These are phyloP conservation scores for Cyprinodon tularosa DNA, from an alignment of 2,113 vertebrate genomes.

Conservation along the genomic window DNA sequence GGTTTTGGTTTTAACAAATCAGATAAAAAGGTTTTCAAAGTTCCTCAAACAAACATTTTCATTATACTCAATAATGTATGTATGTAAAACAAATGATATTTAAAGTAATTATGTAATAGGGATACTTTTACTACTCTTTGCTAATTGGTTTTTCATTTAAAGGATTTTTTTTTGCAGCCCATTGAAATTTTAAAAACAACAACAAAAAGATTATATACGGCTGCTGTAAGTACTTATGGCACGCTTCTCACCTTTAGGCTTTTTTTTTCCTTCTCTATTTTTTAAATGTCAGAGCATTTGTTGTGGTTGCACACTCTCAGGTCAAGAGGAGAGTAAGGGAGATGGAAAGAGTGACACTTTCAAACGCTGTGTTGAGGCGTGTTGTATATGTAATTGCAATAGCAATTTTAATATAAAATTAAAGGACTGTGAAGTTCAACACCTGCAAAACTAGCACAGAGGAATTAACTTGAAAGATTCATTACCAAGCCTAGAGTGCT, in stretches of 20 bases:
- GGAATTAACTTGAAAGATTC: no score
- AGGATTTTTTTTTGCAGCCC: conserved; percentile 12
- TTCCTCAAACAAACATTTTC: not conserved
- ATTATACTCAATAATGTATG: not conserved
- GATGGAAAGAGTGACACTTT: conserved; percentile 49
- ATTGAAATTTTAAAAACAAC: conserved; percentile 9
- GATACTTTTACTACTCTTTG: not conserved
- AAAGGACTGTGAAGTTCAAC: not conserved
- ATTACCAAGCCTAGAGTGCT: no score
- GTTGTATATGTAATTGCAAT: not conserved
- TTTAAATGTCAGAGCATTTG: conserved; percentile 50
- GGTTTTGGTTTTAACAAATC: not conserved
- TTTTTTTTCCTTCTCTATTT: conserved; percentile 17
- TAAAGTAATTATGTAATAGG: not conserved
- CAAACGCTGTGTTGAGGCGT: not conserved
- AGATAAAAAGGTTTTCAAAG: not conserved
- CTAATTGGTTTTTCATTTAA: not conserved
- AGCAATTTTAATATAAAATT: not conserved
- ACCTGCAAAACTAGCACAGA: not conserved
- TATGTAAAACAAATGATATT: not conserved
- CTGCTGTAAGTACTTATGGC: conserved; percentile 18
- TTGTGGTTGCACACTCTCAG: conserved; percentile 47
- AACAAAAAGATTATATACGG: not conserved
- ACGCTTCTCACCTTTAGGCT: conserved; percentile 21
- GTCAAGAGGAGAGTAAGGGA: conserved; percentile 50